Conservation (phyloP, 2,797 vertebrate species). For the Macropus fuliginosus region DNA sequence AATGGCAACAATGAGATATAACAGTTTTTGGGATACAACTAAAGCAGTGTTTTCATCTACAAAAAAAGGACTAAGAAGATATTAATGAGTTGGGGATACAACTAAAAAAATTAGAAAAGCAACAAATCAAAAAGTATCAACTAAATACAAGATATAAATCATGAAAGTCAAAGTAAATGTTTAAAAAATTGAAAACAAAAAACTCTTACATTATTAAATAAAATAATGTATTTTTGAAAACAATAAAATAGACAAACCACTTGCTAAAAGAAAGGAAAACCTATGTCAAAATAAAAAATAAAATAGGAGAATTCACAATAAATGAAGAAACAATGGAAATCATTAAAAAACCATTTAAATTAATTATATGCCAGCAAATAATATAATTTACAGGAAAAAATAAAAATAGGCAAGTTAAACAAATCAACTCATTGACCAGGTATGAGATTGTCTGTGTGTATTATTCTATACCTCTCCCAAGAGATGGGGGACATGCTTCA, state of each 20-base stretch:
- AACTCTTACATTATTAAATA: too few species aligned
- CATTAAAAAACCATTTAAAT: background rate
- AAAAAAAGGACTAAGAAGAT: background rate
- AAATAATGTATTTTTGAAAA: too few species aligned
- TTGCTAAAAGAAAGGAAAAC: background rate
- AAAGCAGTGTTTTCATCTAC: background rate
- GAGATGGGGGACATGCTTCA: background rate
- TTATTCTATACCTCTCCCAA: background rate
- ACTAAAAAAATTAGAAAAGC: background rate
- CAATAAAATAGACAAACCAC: background rate
- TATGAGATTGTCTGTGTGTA: background rate
- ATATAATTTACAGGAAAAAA: background rate
- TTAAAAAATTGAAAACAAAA: background rate
- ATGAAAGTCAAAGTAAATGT: background rate
- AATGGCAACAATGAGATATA: background rate
- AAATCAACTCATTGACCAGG: background rate
- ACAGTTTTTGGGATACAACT: background rate
- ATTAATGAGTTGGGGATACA: background rate
- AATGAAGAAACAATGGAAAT: background rate
- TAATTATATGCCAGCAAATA: background rate
- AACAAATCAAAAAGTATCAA: background rate
- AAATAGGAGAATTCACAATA: background rate
- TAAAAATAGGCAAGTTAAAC: background rate
- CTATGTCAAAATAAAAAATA: background rate
- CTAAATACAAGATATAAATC: background rate